Base-by-base conservation (phyloP, 2,888 invertebrate genomes). In the Galerucella calmariensis region DNA sequence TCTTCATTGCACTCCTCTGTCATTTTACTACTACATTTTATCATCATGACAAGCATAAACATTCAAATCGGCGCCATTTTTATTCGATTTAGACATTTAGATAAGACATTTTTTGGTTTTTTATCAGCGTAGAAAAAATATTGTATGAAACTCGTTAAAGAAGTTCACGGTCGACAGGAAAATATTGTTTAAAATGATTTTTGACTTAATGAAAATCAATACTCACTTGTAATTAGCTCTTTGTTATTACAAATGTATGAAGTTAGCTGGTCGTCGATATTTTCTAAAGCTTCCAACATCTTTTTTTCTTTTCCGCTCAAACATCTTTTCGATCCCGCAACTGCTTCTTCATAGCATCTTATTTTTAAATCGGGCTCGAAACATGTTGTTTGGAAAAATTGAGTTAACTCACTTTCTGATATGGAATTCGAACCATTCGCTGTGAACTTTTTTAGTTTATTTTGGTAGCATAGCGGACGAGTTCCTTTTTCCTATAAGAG, bases 161-260 rank as follows among this genome's bases (percentile, higher is more conserved):
- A 20, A 20, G 20, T 20, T 20, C 20, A 6, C 35, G 35, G 35
- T 41, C 35, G 35, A 41, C 9, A 5, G 8, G 8, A 8, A 41
- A 41, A 41, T 41, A 41, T 1, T 9, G 35, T 41, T 41, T 0
- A 41, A 41, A 8, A 41, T 41, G 35, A 41, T 41, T 9, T 1
- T 9, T 41, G 35, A 41, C 35, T 41, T 6, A 41, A 41, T 41
- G 2, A 56, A 56, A 56, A 9, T 41, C 1, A 1, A 56, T 56
- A 56, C 56, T 20, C 2, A 56, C 56, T 56, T 20, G 20, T 56
- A 16, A 56, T 10, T 10, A 16, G 10, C 2, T 20, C 16, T 56
- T 56, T 20, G 11, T 66, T 66, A 14, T 67, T 27, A 35, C 67
- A 67, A 48, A 67, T 14, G 27, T 67, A 51, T 10, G 51, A 24